phyloP scores from a whole-genome alignment of 2,888 invertebrate species.

The Amaurobius ferox region DNA sequence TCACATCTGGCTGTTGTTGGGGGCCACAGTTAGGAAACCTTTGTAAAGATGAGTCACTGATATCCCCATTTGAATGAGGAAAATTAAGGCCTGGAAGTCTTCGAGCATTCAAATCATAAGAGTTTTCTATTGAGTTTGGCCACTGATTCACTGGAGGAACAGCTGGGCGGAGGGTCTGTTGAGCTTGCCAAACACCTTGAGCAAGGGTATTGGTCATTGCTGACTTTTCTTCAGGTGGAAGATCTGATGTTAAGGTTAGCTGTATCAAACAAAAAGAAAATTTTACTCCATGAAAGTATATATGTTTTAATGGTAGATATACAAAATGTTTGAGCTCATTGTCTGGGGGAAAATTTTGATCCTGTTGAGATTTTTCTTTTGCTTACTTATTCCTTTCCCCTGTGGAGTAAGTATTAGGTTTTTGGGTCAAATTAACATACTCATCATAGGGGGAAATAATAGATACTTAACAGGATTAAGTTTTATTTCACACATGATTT shows the following conservation, averaged over 20 bases:
- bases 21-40: slow-evolving; percentile 6
- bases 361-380: no score
- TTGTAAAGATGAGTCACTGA: slow-evolving; percentile 42
- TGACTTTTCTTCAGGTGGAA: slow-evolving; percentile 72
- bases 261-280: neutral
- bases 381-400: no score
- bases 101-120: slow-evolving; percentile 18
- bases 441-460: no score
- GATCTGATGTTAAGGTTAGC: slow-evolving; percentile 69
- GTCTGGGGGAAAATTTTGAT: no score
- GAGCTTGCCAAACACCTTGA: slow-evolving; percentile 74
- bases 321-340: no score
- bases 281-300: no score
- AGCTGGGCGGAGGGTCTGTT: slow-evolving; percentile 73
- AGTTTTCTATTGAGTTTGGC: slow-evolving; percentile 23
- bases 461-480: no score
- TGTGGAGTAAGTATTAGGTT: no score
- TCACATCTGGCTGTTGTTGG: slow-evolving; percentile 65
- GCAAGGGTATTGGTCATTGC: slow-evolving; percentile 72
- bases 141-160: slow-evolving; percentile 54
- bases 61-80: slow-evolving; percentile 46
- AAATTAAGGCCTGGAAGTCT: slow-evolving; percentile 49
- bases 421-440: no score
- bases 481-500: no score
- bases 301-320: no score